phyloP scores from a whole-genome alignment of 2,113 vertebrate genomes.

The Pachycephala philippinensis region DNA sequence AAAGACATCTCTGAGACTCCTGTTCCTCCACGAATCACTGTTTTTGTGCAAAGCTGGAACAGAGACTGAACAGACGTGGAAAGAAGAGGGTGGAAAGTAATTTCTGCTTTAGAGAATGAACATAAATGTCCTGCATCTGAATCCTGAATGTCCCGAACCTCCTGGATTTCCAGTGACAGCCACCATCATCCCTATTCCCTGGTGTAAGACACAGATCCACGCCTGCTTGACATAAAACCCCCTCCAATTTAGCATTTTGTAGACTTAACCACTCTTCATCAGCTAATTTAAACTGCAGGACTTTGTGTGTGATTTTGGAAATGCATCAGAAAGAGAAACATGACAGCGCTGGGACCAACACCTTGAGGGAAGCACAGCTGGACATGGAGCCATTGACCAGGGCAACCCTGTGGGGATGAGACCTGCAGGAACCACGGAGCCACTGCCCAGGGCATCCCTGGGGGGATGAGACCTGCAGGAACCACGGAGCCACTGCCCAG shows the following conservation, averaged over 20 bases:
- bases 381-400: neutral
- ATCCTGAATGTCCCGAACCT: neutral
- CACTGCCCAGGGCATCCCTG: neutral
- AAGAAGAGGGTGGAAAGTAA: neutral
- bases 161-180: accelerated
- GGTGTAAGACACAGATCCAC: neutral
- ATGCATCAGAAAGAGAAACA: neutral
- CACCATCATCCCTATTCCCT: neutral
- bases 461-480: neutral
- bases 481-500: no score
- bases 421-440: neutral
- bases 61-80: neutral
- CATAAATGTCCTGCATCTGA: neutral
- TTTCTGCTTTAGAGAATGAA: neutral
- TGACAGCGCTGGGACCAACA: accelerated
- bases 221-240: accelerated
- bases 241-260: neutral
- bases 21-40: neutral
- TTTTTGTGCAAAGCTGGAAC: neutral
- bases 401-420: neutral
- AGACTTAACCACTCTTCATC: neutral
- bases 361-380: neutral
- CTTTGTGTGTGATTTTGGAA: neutral
- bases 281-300: neutral
- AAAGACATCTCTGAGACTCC: neutral